Base-by-base conservation (phyloP, 2,797 vertebrate species). In the Fistularia commersonii region DNA sequence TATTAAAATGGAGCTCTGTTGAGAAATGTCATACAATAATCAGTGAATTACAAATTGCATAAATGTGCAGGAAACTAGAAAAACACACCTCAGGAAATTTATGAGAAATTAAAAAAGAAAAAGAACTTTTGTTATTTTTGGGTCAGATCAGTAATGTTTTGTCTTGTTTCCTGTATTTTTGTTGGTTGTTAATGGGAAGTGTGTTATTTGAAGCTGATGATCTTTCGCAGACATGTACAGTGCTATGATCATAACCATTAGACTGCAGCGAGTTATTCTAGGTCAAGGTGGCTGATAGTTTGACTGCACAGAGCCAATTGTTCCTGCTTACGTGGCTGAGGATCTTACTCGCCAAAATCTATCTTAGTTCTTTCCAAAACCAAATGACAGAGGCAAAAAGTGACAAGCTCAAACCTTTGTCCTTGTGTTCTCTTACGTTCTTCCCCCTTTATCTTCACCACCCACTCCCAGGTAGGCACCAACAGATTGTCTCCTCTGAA, bases 331-430 rank as follows among this genome's bases (percentile, higher is more conserved):
- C 62, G 57, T 43, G 74, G 76, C 66, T 32, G 60, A 76, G 70
- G 80, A 79, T 54, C 54, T 35, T 6, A 56, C 64, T 63, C 68
- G n/a, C 54, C 76, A 74, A 76, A 69, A 69, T 70, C 57, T 54
- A 44, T 71, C 57, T 74, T 66, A 58, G 56, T 46, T 45, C 67
- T 57, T 69, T 77, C 54, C 14, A 33, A 23, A 23, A 70, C 57
- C 67, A 64, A 72, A 81, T 58, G 54, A 76, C 60, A 69, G 52
- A 51, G 76, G 63, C 69, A 73, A 66, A 72, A 77, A 57, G 64
- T 66, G 72, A 82, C 73, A 52, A 64, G 58, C 65, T 51, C 69
- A 72, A 81, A 78, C 69, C 53, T 71, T 72, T 74, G 76, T 84
- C 54, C 70, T 47, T 38, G 41, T 58, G 65, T 61, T 66, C 57